Base-by-base conservation (phyloP, 2,888 invertebrate species). In the Scaptodrosophila latifasciaeformis region DNA sequence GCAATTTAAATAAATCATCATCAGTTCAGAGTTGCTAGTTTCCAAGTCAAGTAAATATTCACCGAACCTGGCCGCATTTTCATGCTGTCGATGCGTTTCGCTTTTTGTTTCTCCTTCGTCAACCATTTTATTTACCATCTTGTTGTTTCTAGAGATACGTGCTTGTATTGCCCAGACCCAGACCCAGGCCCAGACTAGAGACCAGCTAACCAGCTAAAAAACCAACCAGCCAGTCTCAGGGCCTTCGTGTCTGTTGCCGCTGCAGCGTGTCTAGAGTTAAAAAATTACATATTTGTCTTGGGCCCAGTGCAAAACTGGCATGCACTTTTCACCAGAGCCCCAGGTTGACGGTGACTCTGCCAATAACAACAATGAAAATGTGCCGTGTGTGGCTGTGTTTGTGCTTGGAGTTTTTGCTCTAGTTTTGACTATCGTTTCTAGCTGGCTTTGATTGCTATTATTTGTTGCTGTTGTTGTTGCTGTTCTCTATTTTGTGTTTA, bases 1-100 rank as follows among this genome's bases (percentile, higher is more conserved):
- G 76, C 77, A 83, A 83, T 83, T 83, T 81, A 74, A 82, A 83
- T 83, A 83, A 83, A 83, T 83, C 83, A 81, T 79, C 74, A 72
- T 62, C 67, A 59, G 54, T 37, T 47, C 62, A 59, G 55, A 58
- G 27, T 13, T 49, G n/a, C n/a, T n/a, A n/a, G n/a, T n/a, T 34
- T 34, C 13, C 34, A 27, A 27, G 9, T 6, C 1, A 31, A 13
- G 31, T 13, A 31, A 12, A 31, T 31, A n/a, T 31, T n/a, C 13
- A 13, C 13, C 12, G 15, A 17, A 37, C 17, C 13, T 17, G 37
- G 37, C 34, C 34, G 17, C 18, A 39, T 10, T 12, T 24, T 51
- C 43, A 43, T 45, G 48, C 51, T 69, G 78, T 74, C 75, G 78
- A 74, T 75, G 71, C 71, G 71, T 71, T 77, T 59, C 49, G 50